phyloP scores from a whole-genome alignment of 1,140 invertebrate species.

The Neotoxoptera formosana region DNA sequence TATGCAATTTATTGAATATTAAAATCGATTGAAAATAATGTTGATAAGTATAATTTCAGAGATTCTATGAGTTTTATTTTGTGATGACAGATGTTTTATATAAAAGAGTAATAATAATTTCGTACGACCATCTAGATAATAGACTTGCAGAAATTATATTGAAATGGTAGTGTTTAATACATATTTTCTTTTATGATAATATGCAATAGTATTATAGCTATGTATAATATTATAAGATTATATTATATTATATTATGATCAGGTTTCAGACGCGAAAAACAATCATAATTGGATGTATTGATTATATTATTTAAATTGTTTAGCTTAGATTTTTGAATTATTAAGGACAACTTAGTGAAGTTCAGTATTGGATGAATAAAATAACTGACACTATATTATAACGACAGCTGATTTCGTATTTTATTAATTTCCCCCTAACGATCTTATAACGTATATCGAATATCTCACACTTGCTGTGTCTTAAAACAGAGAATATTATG shows the following conservation, averaged over 20 bases:
- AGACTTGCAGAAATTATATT: not conserved
- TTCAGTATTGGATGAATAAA: not conserved
- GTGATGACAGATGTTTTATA: not conserved
- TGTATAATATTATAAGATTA: not conserved
- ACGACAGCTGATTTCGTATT: not conserved
- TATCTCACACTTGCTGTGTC: not conserved
- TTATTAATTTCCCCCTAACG: not conserved
- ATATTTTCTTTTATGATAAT: not conserved
- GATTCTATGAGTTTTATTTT: not conserved
- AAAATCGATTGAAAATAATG: not conserved
- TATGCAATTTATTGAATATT: not conserved
- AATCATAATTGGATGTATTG: not conserved
- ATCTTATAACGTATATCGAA: not conserved
- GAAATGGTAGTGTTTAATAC: not conserved
- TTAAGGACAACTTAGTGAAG: not conserved
- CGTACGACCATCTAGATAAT: not conserved
- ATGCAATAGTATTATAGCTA: not conserved
- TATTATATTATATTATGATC: not conserved
- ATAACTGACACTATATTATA: too few relatives aligned
- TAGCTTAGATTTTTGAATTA: not conserved
- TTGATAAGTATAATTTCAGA: not conserved
- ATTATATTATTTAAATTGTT: not conserved
- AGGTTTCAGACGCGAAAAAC: not conserved
- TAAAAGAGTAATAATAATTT: not conserved
- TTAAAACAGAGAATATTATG: not conserved